Evolutionary conservation across 2,797 vertebrate species (phyloP).

Genomic region (Tragopan temminckii): DNA sequence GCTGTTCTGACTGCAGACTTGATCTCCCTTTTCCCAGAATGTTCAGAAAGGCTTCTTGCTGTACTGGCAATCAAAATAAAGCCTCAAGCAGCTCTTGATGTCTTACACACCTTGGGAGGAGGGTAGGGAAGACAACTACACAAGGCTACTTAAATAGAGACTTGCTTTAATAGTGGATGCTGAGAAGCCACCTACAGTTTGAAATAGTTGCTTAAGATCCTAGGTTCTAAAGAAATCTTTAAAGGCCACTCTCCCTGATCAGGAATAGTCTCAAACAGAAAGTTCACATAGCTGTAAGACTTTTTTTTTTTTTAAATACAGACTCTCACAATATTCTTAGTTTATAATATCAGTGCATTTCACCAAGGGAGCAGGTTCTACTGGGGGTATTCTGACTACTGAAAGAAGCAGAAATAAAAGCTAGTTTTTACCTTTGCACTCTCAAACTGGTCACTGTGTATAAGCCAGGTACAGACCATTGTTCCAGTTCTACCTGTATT

Average conservation of each 20-base stretch:
- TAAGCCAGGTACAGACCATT: conserved; percentile 93
- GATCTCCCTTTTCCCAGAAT: not conserved
- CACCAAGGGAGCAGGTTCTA: not conserved
- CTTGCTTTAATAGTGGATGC: not conserved
- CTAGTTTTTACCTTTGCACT: conserved; percentile 88
- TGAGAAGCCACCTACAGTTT: not conserved
- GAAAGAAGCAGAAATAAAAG: not conserved
- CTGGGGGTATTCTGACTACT: not conserved
- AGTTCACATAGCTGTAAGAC: not conserved
- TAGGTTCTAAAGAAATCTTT: not conserved
- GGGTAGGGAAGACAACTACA: not conserved
- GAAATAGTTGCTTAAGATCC: not conserved
- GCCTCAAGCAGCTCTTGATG: not conserved
- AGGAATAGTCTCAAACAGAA: not conserved
- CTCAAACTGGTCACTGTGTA: conserved; percentile 91
- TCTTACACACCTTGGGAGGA: not conserved
- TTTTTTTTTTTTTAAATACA: not conserved
- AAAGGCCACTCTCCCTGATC: not conserved
- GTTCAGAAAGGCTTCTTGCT: not conserved
- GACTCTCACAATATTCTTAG: not conserved
- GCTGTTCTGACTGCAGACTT: not conserved
- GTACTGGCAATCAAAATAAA: not conserved
- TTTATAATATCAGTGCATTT: not conserved
- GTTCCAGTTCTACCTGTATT: conserved; percentile 93
- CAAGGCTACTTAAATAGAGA: not conserved